Evolutionary conservation across 1,140 invertebrate species (phyloP).

Genomic region (Trichonephila inaurata): DNA sequence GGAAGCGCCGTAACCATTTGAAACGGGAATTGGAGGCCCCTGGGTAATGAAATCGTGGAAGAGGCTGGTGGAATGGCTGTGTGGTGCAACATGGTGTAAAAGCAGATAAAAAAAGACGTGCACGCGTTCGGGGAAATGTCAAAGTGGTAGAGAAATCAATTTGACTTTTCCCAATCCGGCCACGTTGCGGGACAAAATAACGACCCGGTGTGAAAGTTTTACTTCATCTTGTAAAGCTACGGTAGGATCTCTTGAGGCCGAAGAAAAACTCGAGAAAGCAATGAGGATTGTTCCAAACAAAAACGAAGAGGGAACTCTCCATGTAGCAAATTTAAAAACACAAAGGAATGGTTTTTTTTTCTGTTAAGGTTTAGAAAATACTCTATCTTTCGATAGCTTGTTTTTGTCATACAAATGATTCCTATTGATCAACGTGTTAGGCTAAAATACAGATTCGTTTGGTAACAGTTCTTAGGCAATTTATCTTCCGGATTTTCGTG

Average conservation of each 20-base stretch:
- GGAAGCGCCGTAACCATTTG: background rate
- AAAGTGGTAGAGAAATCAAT: slow-evolving; percentile 6
- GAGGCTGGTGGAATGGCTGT: background rate
- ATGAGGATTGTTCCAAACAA: background rate
- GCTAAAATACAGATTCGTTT: too few relatives aligned
- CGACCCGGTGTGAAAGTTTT: background rate
- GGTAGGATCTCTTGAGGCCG: background rate
- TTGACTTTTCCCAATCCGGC: background rate
- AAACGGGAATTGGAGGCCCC: slow-evolving; percentile 21
- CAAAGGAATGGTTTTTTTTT: too few relatives aligned
- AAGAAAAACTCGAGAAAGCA: background rate
- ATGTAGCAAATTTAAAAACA: too few relatives aligned
- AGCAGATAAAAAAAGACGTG: slow-evolving; percentile 24
- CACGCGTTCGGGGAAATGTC: background rate
- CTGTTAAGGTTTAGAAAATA: too few relatives aligned
- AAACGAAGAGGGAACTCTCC: background rate
- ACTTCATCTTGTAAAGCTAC: background rate
- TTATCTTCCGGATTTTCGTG: too few relatives aligned
- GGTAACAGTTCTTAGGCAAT: too few relatives aligned
- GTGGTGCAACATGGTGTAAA: slow-evolving; percentile 25
- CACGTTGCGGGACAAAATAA: slow-evolving; percentile 42
- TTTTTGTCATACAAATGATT: too few relatives aligned
- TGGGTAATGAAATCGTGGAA: slow-evolving; percentile 36
- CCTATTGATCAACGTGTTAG: too few relatives aligned
- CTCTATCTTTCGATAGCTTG: too few relatives aligned